phyloP scores from a whole-genome alignment of 1,140 invertebrate genomes.

The Muscidifurax raptorellus region DNA sequence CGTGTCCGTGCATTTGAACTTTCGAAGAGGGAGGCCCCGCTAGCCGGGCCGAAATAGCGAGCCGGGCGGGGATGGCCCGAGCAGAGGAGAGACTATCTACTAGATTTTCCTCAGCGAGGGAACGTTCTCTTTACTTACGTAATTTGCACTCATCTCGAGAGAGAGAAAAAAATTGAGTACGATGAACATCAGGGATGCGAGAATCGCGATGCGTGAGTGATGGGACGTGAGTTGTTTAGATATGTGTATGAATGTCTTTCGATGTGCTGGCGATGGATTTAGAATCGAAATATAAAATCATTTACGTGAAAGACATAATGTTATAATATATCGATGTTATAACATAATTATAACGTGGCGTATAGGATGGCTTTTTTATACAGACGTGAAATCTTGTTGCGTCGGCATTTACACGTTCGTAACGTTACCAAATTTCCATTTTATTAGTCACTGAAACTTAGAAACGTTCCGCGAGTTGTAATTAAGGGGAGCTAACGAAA shows the following conservation, averaged over 20 bases:
- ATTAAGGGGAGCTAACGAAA: not conserved
- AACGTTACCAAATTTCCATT: slow-evolving; percentile 2
- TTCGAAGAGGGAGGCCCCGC: slow-evolving; percentile 42
- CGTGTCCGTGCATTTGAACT: slow-evolving; percentile 54
- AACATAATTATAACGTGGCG: no score
- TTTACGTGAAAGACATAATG: no score
- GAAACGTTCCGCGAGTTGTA: not conserved
- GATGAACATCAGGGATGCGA: no score
- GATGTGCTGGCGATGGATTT: no score
- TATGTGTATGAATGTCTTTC: no score
- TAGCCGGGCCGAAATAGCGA: slow-evolving; percentile 28
- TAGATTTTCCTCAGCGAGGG: not conserved
- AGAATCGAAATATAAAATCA: no score
- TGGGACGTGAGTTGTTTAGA: no score
- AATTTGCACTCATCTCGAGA: not conserved
- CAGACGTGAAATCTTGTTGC: not conserved
- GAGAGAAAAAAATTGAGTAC: not conserved
- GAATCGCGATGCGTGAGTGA: no score
- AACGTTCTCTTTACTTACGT: not conserved
- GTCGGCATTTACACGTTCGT: not conserved
- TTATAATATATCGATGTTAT: no score
- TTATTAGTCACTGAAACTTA: slow-evolving; percentile 21
- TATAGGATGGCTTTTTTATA: no score
- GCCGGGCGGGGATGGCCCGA: not conserved
- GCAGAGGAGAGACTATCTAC: not conserved